Evolutionary conservation across 2,113 vertebrate species (phyloP).

Genomic region (Sardina pilchardus): DNA sequence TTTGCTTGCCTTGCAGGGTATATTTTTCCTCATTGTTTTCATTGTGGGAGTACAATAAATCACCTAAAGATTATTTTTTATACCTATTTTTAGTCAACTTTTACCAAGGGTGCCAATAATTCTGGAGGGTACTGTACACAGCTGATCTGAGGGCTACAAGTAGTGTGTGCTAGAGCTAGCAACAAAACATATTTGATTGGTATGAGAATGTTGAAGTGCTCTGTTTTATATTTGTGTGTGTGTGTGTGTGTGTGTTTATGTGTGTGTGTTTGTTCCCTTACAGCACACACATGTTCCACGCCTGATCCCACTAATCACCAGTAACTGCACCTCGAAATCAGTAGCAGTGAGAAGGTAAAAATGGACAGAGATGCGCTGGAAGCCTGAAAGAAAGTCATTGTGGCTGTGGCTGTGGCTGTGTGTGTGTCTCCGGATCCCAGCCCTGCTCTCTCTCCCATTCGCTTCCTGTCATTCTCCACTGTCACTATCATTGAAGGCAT

Average conservation of each 20-base stretch:
- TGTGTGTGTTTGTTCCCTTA: constrained; percentile 43
- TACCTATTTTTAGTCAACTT: no score
- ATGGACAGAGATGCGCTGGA: background rate
- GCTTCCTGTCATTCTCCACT: no score
- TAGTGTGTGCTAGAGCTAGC: background rate
- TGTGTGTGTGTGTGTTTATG: background rate
- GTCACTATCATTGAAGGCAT: no score
- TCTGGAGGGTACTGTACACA: no score
- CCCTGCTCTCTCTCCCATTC: no score
- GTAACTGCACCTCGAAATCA: constrained; percentile 96
- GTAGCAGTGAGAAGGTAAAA: constrained; percentile 91
- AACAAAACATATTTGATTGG: background rate
- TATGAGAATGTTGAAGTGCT: background rate
- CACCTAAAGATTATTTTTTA: no score
- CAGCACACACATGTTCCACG: constrained; percentile 96
- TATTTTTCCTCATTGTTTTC: no score
- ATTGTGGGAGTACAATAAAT: no score
- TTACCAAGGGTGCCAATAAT: no score
- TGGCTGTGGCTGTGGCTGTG: no score
- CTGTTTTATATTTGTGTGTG: constrained; percentile 5
- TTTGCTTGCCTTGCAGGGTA: no score
- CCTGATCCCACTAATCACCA: constrained; percentile 95
- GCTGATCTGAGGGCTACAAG: background rate
- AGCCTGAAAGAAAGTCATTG: background rate
- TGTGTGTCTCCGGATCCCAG: no score